phyloP scores from a whole-genome alignment of 2,113 vertebrate genomes.

The Okapia johnstoni region DNA sequence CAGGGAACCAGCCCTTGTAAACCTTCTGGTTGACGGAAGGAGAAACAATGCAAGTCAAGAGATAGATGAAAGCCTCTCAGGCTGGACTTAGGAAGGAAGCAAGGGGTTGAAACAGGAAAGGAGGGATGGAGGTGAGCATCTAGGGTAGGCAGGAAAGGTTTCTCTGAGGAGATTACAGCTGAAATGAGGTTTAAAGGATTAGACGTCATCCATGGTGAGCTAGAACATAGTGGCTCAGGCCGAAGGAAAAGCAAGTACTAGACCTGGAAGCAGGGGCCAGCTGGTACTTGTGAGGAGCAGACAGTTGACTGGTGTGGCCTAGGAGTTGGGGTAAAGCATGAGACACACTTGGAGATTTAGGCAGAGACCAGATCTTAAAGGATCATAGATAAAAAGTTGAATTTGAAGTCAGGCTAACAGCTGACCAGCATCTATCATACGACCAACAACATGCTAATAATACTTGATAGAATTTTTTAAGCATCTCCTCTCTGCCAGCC shows the following conservation, averaged over 20 bases:
- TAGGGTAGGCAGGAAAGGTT: neutral
- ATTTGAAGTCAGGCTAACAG: neutral
- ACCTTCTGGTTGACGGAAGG: neutral
- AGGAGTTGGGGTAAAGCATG: neutral
- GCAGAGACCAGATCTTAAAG: neutral
- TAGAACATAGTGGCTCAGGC: neutral
- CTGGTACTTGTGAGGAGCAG: neutral
- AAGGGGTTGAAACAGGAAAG: neutral
- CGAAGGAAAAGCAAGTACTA: neutral
- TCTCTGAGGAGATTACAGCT: neutral
- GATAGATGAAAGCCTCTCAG: neutral
- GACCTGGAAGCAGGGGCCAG: neutral
- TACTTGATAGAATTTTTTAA: neutral
- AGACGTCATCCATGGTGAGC: neutral
- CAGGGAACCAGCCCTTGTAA: neutral
- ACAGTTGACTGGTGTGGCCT: neutral
- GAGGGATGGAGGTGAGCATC: accelerated
- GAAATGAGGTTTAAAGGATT: neutral
- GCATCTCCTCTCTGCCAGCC: neutral
- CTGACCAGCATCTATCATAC: neutral
- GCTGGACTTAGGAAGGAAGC: neutral
- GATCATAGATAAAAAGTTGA: neutral
- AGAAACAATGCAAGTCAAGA: neutral
- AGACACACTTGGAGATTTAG: neutral
- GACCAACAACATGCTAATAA: neutral